These are phyloP conservation scores for Echinarachnius parma DNA, from an alignment of 53 echinoderm and acorn worm species.

Conservation along the genomic window DNA sequence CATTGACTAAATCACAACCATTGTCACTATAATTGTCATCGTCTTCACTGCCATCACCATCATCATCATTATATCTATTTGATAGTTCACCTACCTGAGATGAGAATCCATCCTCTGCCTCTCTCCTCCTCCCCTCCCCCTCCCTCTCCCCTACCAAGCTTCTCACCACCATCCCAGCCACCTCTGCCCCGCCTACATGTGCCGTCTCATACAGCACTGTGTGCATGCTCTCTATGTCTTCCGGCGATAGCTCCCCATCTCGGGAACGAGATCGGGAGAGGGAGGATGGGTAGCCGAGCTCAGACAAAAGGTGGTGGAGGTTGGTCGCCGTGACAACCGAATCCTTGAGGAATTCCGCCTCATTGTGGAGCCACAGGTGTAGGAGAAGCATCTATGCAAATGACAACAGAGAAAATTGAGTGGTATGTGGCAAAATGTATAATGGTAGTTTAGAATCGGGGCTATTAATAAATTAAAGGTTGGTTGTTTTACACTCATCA, in stretches of 20 bases:
- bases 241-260: constrained; percentile 1
- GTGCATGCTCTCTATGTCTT: constrained; percentile 42
- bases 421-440: no score
- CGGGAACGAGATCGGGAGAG: constrained; percentile 9
- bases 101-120: no score
- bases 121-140: no score
- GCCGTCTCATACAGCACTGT: constrained; percentile 45
- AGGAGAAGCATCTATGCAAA: constrained; percentile 74
- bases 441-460: no score
- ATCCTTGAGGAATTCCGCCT: constrained; percentile 64
- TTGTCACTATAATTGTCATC: no score
- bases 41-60: no score
- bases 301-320: constrained; percentile 65
- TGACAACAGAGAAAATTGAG: no score
- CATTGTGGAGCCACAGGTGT: constrained; percentile 84
- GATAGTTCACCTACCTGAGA: background rate
- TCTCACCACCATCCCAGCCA: constrained; percentile 40
- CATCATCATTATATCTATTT: no score
- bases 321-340: constrained; percentile 33
- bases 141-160: constrained; percentile 27
- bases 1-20: no score
- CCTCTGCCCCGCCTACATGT: constrained; percentile 45
- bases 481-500: no score
- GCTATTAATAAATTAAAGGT: no score
- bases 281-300: constrained; percentile 32